Conservation (phyloP, 2,888 invertebrate species). For the Leptopilina syphax region DNA sequence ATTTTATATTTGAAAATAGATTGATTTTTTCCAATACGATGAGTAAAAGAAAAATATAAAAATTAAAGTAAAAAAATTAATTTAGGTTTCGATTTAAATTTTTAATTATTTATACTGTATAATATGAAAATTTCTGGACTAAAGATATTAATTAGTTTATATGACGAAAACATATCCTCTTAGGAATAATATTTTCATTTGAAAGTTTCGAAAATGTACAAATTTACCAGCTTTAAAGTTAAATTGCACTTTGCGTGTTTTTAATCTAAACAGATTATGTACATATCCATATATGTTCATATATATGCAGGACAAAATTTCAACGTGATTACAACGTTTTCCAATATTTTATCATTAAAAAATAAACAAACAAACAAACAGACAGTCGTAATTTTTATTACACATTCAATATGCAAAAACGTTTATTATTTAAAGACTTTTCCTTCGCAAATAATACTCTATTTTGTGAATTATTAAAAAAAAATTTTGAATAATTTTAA, state of each 20-base stretch:
- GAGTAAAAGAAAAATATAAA: not conserved
- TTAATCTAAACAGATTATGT: not conserved
- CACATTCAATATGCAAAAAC: too few species aligned
- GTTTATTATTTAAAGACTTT: too few species aligned
- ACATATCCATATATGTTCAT: not conserved
- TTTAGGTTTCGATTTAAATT: not conserved
- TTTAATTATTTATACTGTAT: not conserved
- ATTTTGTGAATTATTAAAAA: too few species aligned
- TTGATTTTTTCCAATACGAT: too few species aligned
- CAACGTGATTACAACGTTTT: constrained; percentile 4
- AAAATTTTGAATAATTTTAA: too few species aligned
- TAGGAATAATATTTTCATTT: constrained; percentile 3
- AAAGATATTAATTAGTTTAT: not conserved
- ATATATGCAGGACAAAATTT: constrained; percentile 3
- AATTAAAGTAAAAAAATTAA: not conserved
- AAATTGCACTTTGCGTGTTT: constrained; percentile 25
- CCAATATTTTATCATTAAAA: not conserved
- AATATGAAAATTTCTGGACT: not conserved
- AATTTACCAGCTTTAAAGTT: constrained; percentile 21
- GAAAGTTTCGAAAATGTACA: constrained; percentile 3
- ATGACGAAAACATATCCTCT: not conserved
- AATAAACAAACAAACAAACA: too few species aligned
- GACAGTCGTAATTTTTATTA: too few species aligned
- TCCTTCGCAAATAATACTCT: too few species aligned
- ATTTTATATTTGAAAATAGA: too few species aligned